phyloP scores from a whole-genome alignment of 2,797 vertebrate genomes.

The Gadopsis bispinosus region DNA sequence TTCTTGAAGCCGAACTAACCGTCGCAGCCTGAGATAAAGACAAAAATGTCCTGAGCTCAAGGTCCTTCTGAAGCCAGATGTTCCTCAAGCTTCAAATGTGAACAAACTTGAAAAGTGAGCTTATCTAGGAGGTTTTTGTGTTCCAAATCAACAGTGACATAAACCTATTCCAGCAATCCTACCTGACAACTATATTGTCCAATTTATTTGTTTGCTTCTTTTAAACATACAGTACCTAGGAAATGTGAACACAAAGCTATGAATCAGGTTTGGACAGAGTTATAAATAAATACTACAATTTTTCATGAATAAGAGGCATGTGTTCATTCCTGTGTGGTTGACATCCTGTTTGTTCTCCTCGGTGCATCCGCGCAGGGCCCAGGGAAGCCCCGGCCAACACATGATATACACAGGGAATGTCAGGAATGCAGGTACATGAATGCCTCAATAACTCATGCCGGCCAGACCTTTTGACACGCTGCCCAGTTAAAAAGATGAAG shows the following conservation, averaged over 20 bases:
- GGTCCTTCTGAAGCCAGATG: conserved; percentile 69
- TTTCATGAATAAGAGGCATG: conserved; percentile 60
- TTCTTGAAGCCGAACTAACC: conserved; percentile 61
- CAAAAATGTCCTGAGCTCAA: conserved; percentile 59
- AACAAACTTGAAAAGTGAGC: conserved; percentile 33
- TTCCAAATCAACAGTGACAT: conserved; percentile 36
- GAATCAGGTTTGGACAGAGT: conserved; percentile 27
- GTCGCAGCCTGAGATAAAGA: conserved; percentile 54
- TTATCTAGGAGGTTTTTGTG: conserved; percentile 18
- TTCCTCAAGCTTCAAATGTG: conserved; percentile 39
- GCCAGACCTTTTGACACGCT: conserved; percentile 61
- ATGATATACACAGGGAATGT: conserved; percentile 75
- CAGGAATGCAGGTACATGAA: conserved; percentile 81
- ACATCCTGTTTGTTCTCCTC: conserved; percentile 83
- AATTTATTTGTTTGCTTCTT: not conserved
- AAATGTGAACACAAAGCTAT: conserved; percentile 51
- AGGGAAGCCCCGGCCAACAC: conserved; percentile 68
- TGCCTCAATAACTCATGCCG: conserved; percentile 71
- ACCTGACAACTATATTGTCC: conserved; percentile 23
- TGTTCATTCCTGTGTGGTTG: conserved; percentile 49
- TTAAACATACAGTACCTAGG: conserved; percentile 30
- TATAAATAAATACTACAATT: conserved; percentile 64
- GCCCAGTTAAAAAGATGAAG: conserved; percentile 57
- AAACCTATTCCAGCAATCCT: conserved; percentile 13
- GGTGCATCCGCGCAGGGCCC: conserved; percentile 48